These are phyloP conservation scores for Zaprionus tsacasi DNA, from an alignment of 1,140 invertebrate species.

Conservation along the genomic window DNA sequence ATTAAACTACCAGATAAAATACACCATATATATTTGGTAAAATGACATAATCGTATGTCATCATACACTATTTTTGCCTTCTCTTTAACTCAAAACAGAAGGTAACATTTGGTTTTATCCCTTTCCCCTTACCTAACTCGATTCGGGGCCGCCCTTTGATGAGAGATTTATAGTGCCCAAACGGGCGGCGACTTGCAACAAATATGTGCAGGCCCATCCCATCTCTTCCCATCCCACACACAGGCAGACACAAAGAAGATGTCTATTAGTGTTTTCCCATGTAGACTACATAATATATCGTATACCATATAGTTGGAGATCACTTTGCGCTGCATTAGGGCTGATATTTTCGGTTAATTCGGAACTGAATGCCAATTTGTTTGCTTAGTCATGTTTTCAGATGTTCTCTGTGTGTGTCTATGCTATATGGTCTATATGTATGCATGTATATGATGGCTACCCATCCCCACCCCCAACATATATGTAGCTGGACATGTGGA, in stretches of 20 bases:
- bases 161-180: slow-evolving; percentile 39
- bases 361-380: slow-evolving; percentile 70
- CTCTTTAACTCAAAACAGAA: not conserved
- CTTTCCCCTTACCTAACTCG: not conserved
- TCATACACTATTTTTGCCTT: not conserved
- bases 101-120: not conserved
- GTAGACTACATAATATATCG: slow-evolving; percentile 29
- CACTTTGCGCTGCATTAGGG: slow-evolving; percentile 34
- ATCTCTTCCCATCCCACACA: not conserved
- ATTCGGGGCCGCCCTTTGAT: not conserved
- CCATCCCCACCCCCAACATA: not conserved
- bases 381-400: slow-evolving; percentile 69
- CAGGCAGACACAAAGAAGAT: slow-evolving; percentile 21
- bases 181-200: slow-evolving; percentile 30
- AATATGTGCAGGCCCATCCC: slow-evolving; percentile 19
- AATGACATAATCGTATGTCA: not conserved
- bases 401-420: not conserved
- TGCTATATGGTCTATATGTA: slow-evolving; percentile 17
- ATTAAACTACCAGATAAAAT: not conserved
- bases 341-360: slow-evolving; percentile 41
- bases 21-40: not conserved
- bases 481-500: slow-evolving; percentile 40
- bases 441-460: slow-evolving; percentile 12
- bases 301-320: slow-evolving; percentile 8
- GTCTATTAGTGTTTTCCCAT: slow-evolving; percentile 38